phyloP scores from a whole-genome alignment of 2,797 vertebrate species.

The Loris lydekkerianus region DNA sequence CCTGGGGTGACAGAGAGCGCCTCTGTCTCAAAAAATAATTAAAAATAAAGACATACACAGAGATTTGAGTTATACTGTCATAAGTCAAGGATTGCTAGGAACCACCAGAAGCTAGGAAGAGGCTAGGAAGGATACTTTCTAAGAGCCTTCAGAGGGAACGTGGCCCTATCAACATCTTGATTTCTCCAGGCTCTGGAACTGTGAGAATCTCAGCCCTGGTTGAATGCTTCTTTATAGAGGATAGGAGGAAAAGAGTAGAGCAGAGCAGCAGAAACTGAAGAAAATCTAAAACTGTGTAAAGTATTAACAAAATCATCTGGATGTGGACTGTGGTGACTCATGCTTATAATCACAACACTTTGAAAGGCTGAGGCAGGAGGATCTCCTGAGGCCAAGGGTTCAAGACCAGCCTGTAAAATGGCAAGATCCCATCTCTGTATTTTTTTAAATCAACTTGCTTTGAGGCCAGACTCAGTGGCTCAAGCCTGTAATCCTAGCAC shows the following conservation, averaged over 20 bases:
- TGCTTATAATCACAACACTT: too few species aligned
- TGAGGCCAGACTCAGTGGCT: too few species aligned
- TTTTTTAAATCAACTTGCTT: too few species aligned
- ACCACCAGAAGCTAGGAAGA: background rate
- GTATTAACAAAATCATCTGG: background rate
- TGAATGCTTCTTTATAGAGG: background rate
- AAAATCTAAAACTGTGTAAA: background rate
- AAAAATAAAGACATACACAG: background rate
- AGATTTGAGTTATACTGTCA: background rate
- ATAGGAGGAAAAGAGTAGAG: rapidly evolving
- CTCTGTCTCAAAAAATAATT: background rate
- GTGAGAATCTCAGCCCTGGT: background rate
- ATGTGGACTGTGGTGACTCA: too few species aligned
- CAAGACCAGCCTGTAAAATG: too few species aligned
- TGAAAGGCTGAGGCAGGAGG: too few species aligned
- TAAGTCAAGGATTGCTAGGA: background rate
- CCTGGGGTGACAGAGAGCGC: too few species aligned
- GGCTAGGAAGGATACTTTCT: background rate
- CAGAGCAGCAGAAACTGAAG: background rate
- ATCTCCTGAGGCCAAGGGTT: too few species aligned
- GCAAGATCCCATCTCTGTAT: too few species aligned
- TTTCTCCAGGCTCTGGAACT: background rate
- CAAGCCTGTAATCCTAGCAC: too few species aligned
- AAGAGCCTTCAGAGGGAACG: background rate
- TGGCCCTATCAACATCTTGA: background rate